phyloP scores from a whole-genome alignment of 2,113 vertebrate species.

The Myrmecobius fasciatus region DNA sequence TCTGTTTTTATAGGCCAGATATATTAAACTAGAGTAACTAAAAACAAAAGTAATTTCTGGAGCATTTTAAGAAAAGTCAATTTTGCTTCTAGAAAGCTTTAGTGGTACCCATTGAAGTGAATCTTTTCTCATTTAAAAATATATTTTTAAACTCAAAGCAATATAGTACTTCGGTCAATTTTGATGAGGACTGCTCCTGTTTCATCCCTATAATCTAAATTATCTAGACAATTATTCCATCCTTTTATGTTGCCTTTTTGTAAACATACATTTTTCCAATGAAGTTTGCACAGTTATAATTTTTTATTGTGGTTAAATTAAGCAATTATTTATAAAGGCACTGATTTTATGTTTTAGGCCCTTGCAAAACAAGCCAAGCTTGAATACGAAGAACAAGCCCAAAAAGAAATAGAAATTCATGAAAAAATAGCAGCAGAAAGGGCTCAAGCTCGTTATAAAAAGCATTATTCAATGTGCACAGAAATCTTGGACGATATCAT shows the following conservation, averaged over 20 bases:
- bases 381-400: conserved; percentile 85
- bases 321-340: not conserved
- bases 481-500: conserved; percentile 89
- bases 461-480: conserved; percentile 88
- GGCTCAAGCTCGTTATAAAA: conserved; percentile 83
- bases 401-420: conserved; percentile 85
- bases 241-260: not conserved
- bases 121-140: not conserved
- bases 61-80: not conserved
- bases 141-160: too few relatives aligned
- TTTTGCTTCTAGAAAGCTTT: not conserved
- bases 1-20: not conserved
- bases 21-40: not conserved
- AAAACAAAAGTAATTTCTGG: not conserved
- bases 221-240: not conserved
- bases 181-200: not conserved
- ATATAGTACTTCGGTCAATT: not conserved
- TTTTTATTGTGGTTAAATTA: not conserved
- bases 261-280: not conserved
- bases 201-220: not conserved
- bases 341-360: conserved; percentile 81
- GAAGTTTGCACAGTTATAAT: not conserved
- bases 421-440: conserved; percentile 86
- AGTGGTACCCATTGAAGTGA: not conserved
- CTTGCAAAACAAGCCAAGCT: conserved; percentile 88